Evolutionary conservation across 2,888 invertebrate genomes (phyloP).

Genomic region (Amiota minor): DNA sequence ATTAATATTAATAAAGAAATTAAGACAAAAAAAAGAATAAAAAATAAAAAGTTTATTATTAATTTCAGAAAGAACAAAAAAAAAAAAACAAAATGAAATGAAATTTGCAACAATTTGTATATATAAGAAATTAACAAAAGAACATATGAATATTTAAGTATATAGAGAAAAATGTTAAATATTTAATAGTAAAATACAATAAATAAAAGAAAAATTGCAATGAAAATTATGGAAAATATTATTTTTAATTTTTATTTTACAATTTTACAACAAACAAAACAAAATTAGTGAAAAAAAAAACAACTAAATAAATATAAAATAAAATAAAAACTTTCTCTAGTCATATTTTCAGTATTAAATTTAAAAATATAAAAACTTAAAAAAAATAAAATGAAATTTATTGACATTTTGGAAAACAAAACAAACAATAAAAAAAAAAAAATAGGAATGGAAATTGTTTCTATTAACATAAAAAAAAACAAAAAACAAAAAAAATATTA

Average conservation of each 20-base stretch:
- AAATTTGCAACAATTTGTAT: too few species aligned
- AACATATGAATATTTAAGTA: slow-evolving; percentile 35
- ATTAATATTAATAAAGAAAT: slow-evolving; percentile 30
- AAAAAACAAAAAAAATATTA: too few species aligned
- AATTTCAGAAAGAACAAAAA: too few species aligned
- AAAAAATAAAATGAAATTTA: too few species aligned
- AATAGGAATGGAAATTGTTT: too few species aligned
- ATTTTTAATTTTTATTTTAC: too few species aligned
- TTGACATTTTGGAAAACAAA: neutral
- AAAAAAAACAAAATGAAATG: slow-evolving; percentile 15
- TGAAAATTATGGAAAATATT: too few species aligned
- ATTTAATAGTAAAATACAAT: slow-evolving; percentile 20
- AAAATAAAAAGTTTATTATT: too few species aligned
- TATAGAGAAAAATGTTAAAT: slow-evolving; percentile 39
- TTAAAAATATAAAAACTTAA: neutral
- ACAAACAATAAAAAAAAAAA: too few species aligned
- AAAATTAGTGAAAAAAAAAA: slow-evolving; percentile 6
- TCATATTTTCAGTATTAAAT: slow-evolving; percentile 73
- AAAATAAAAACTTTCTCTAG: slow-evolving; percentile 50
- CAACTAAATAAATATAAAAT: slow-evolving; percentile 30
- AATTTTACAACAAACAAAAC: too few species aligned
- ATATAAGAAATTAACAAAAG: slow-evolving; percentile 31
- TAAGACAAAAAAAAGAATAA: slow-evolving; percentile 35
- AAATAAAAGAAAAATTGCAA: too few species aligned
- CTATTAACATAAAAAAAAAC: neutral